Conservation (phyloP, 2,888 invertebrate genomes). For the Eristalis arbustorum region DNA sequence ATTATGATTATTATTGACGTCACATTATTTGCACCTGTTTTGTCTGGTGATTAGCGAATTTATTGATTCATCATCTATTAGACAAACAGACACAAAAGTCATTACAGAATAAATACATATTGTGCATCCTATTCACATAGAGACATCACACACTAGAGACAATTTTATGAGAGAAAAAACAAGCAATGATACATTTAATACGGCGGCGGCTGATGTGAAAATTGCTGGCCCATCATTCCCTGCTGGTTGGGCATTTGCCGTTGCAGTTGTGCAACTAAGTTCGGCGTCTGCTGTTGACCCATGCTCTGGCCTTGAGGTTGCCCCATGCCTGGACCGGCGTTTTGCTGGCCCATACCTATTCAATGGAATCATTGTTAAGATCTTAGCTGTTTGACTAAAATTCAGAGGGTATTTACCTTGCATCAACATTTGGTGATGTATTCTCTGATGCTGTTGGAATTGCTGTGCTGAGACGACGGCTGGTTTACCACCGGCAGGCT, state of each 20-base stretch:
- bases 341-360: conserved; percentile 77
- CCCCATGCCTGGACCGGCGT: conserved; percentile 75
- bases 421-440: conserved; percentile 87
- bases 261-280: conserved; percentile 85
- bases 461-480: conserved; percentile 77
- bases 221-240: conserved; percentile 78
- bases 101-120: conserved; percentile 55
- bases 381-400: background rate
- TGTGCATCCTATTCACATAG: conserved; percentile 4
- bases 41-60: background rate
- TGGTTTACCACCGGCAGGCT: conserved; percentile 77
- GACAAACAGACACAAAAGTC: conserved; percentile 13
- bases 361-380: background rate
- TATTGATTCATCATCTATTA: background rate
- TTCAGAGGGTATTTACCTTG: conserved; percentile 78
- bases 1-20: conserved; percentile 36
- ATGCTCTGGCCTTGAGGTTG: conserved; percentile 78
- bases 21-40: background rate
- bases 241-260: conserved; percentile 81
- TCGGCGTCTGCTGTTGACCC: conserved; percentile 83
- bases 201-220: conserved; percentile 80
- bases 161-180: background rate
- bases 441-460: conserved; percentile 83
- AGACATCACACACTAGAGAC: conserved; percentile 3
- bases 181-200: conserved; percentile 71